phyloP scores from a whole-genome alignment of 2,888 invertebrate species.

The Nomada ferruginata region DNA sequence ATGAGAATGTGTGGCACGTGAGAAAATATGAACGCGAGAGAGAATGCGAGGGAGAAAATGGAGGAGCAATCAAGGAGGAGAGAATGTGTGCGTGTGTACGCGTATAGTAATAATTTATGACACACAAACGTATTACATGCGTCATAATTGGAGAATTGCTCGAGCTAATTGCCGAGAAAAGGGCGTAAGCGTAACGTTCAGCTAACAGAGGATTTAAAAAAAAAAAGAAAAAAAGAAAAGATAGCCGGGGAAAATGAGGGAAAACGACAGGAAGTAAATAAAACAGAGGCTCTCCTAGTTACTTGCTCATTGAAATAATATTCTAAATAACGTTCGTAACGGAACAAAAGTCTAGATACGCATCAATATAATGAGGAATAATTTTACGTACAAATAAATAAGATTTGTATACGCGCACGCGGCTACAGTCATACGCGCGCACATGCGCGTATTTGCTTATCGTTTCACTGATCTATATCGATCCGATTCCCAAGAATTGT shows the following conservation, averaged over 20 bases:
- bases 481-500: constrained; percentile 19
- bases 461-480: constrained; percentile 38
- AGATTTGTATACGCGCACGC: constrained; percentile 45
- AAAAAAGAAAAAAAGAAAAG: constrained; percentile 18
- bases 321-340: constrained; percentile 78
- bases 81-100: constrained; percentile 20
- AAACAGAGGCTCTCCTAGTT: constrained; percentile 70
- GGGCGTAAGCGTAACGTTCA: constrained; percentile 55
- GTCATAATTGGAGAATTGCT: constrained; percentile 49
- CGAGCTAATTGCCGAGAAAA: constrained; percentile 58
- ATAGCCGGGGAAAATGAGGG: constrained; percentile 30
- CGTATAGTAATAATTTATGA: constrained; percentile 41
- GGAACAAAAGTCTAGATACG: constrained; percentile 72
- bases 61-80: not conserved
- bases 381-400: constrained; percentile 72
- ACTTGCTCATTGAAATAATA: constrained; percentile 80
- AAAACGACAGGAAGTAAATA: constrained; percentile 50
- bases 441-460: constrained; percentile 33
- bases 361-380: constrained; percentile 69
- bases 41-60: constrained; percentile 24
- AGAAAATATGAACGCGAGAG: constrained; percentile 30
- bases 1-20: constrained; percentile 11
- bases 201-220: constrained; percentile 35
- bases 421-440: constrained; percentile 54
- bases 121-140: constrained; percentile 41